Evolutionary conservation across 2,113 vertebrate genomes (phyloP).

Genomic region (Suricata suricatta): DNA sequence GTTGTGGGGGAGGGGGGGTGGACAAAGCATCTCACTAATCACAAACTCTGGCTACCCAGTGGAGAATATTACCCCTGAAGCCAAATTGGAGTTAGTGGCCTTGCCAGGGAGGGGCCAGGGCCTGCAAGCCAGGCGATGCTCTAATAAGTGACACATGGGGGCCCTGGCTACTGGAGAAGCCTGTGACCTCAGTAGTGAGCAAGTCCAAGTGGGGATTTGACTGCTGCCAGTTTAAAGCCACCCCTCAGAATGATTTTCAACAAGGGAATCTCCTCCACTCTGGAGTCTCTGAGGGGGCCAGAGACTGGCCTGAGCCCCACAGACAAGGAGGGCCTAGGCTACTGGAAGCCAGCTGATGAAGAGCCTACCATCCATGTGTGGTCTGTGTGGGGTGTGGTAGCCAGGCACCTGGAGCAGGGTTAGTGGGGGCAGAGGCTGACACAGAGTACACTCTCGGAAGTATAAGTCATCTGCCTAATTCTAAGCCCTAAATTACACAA

Average conservation of each 20-base stretch:
- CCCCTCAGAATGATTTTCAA: background rate
- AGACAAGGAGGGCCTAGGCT: background rate
- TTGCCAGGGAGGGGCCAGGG: background rate
- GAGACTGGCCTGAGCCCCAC: background rate
- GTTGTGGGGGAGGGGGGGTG: background rate
- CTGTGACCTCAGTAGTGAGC: background rate
- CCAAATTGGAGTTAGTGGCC: background rate
- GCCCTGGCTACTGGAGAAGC: background rate
- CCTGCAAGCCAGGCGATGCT: background rate
- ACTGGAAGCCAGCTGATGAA: background rate
- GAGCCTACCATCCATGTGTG: background rate
- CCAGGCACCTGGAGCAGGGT: background rate
- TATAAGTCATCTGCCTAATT: background rate
- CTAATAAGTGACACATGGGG: background rate
- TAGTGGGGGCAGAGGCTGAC: background rate
- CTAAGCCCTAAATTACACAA: background rate
- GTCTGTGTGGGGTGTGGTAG: background rate
- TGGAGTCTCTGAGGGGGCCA: background rate
- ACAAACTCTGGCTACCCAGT: background rate
- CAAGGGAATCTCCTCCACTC: background rate
- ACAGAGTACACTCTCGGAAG: background rate
- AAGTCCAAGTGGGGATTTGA: background rate
- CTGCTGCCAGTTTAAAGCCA: background rate
- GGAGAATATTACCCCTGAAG: background rate
- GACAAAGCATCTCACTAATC: background rate